Percentiles rank a stretch among this genome's conserved stretches.
Evolutionary conservation across 2,797 vertebrate genomes (phyloP).

Genomic region (Morus bassanus): DNA sequence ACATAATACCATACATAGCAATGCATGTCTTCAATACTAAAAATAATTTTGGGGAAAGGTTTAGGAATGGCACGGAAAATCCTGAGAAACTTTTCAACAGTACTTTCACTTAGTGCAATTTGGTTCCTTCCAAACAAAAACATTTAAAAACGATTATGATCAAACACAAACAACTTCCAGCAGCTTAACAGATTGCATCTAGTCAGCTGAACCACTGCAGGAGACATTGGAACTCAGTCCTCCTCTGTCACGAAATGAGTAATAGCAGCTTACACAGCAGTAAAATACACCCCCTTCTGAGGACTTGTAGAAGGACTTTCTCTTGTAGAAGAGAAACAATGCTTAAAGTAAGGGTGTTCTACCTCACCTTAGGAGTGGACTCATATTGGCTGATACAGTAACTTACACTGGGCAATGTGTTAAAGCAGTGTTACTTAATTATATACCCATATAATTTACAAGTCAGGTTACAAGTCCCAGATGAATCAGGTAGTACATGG

Average conservation of each 20-base stretch:
- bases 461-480: background rate
- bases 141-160: background rate
- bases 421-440: background rate
- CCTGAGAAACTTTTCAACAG: background rate
- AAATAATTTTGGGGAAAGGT: background rate
- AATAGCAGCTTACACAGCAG: background rate
- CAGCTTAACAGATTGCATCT: background rate
- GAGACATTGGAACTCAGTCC: background rate
- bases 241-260: background rate
- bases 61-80: background rate
- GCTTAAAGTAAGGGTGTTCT: background rate
- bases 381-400: background rate
- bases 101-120: background rate
- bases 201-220: background rate
- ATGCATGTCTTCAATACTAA: background rate
- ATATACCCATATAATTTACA: background rate
- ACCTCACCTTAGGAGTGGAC: background rate
- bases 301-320: background rate
- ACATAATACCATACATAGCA: background rate
- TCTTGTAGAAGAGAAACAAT: background rate
- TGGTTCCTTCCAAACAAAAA: background rate
- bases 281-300: background rate
- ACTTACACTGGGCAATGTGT: background rate
- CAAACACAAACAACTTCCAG: background rate
- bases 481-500: background rate